Conservation (phyloP, 2,113 vertebrate genomes). For the Pygoscelis adeliae region DNA sequence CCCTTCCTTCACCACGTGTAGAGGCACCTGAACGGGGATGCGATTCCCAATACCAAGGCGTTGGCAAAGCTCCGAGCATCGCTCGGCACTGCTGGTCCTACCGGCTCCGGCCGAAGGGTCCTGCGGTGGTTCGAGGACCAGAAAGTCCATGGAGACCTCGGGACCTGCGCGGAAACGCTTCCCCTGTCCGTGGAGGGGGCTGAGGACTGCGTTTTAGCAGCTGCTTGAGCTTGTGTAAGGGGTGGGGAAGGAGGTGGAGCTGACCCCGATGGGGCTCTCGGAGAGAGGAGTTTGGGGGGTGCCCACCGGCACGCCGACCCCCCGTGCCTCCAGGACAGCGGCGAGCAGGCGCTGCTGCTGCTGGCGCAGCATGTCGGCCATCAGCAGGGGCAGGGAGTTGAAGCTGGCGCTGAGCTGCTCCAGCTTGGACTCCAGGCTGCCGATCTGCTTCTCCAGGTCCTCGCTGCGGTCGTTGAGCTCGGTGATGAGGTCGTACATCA, state of each 20-base stretch:
- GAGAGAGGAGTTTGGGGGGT: conserved; percentile 77
- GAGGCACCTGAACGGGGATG: conserved; percentile 75
- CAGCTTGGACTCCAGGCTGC: conserved; percentile 91
- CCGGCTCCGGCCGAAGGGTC: conserved; percentile 30
- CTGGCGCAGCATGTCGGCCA: conserved; percentile 88
- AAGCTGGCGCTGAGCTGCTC: conserved; percentile 90
- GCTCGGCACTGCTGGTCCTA: conserved; percentile 14
- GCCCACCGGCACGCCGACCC: conserved; percentile 70
- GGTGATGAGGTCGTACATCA: conserved; percentile 98
- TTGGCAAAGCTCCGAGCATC: conserved; percentile 7
- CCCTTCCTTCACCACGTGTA: conserved; percentile 57
- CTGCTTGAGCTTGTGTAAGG: conserved; percentile 90
- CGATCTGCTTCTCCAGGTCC: conserved; percentile 96
- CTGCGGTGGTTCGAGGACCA: background rate
- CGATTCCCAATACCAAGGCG: conserved; percentile 67
- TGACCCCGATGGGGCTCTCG: conserved; percentile 81
- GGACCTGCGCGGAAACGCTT: conserved; percentile 41
- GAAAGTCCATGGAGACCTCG: conserved; percentile 50
- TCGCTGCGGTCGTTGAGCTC: conserved; percentile 97
- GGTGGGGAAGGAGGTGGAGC: conserved; percentile 83
- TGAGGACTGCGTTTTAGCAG: conserved; percentile 75
- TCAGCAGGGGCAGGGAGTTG: conserved; percentile 88
- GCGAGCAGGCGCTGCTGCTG: conserved; percentile 92
- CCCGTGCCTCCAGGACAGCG: conserved; percentile 82
- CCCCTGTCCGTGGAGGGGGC: background rate